Evolutionary conservation across 2,113 vertebrate genomes (phyloP), one percentile per base, ranked within the genome.

Genomic region (Toxostoma redivivum): DNA sequence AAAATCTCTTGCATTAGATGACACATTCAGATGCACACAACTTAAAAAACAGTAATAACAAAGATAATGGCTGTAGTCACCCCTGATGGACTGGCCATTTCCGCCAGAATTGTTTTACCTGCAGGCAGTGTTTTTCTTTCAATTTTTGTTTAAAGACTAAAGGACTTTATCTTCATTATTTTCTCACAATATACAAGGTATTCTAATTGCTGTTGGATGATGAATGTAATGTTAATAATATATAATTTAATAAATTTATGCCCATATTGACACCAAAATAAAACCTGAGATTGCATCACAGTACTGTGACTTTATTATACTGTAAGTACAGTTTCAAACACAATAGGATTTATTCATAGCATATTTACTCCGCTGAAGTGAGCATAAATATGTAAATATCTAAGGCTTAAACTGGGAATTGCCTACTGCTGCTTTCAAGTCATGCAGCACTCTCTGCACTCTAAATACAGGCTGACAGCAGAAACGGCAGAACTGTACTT

Each of bases 291-390:
- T 58, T 84, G 89, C 73, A 83, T 33, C 20, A 50, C 47, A 0
- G 2, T 71, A 38, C 78, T 44, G 51, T 85, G 66, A 69, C 76
- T 91, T 84, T 82, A 54, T 92, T 85, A 51, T 88, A 86, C 92
- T 90, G 78, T 81, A 94, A 92, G 78, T 84, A 96, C 80, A 92
- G 83, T 92, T 92, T 93, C 90, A 83, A 91, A 94, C 72, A 87
- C 92, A 91, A 95, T 79, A 82, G 82, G 85, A 92, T 93, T 97
- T 96, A 95, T 95, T 94, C 90, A 78, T 65, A 90, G 77, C 70
- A 91, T 89, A 95, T 93, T 96, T 94, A 86, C 88, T 82, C 71
- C 17, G 0, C 77, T 78, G 86, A 86, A 94, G 47, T 77, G 76
- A 94, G 90, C 79, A 86, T 91, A 90, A 91, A 62, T 95, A 85